Evolutionary conservation across 2,113 vertebrate genomes (phyloP), one percentile per base, ranked within the genome.

Genomic region (Phalacrocorax carbo): DNA sequence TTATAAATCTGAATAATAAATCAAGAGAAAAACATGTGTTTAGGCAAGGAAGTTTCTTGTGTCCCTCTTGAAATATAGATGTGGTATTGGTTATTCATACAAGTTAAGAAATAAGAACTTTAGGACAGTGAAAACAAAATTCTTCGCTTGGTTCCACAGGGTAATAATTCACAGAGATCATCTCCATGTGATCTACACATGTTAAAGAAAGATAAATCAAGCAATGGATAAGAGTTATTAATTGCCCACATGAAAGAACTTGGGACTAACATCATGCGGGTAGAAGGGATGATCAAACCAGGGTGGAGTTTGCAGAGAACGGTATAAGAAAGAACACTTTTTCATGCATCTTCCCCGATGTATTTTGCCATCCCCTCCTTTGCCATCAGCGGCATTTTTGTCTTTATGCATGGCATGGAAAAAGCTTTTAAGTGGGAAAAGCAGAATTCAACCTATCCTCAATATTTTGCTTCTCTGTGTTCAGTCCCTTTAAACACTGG

Each of bases 111-210:
- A 49, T 5, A 54, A 75, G 70, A 82, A 51, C 54, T 79, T 60
- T 21, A 55, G 64, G 32, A 86, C 29, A 61, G 49, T 38, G 30
- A 94, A 94, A 79, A 4, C 66, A 83, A 77, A 90, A 57, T 30
- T 49, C 79, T 82, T 83, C 0, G 1, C 70, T 77, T 54, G 84
- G 34, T 71, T 93, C 25, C 75, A 44, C 49, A 13, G 78, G 62
- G 70, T 44, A 91, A 62, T 95, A 95, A 95, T 52, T 91, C 95
- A 18, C 95, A 18, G 75, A 46, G 71, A 82, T 86, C 66, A 15
- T 69, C 70, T 75, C 87, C 96, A 92, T 96, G 96, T 94, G 96
- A 96, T 88, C 44, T 83, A 42, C 93, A 77, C 93, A 25, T 88
- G 92, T 54, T 96, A 27, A 46, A 61, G 75, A 8, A 13, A 70